Evolutionary conservation across 2,113 vertebrate species (phyloP).

Genomic region (Oxyruncus cristatus): DNA sequence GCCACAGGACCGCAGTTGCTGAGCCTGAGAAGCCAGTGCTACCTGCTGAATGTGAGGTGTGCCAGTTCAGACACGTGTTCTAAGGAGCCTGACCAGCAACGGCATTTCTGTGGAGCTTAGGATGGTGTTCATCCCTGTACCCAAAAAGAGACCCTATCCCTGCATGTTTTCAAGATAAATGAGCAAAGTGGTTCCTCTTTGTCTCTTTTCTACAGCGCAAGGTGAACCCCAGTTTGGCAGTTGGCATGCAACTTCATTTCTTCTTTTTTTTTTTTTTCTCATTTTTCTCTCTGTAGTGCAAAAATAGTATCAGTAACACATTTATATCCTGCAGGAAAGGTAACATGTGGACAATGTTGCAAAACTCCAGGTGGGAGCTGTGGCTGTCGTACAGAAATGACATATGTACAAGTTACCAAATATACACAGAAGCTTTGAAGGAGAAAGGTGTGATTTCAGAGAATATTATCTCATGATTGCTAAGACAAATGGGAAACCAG

Average conservation of each 20-base stretch:
- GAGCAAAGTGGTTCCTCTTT: background rate
- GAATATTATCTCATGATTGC: conserved; percentile 68
- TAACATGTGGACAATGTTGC: conserved; percentile 81
- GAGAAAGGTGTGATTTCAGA: conserved; percentile 78
- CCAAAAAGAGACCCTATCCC: background rate
- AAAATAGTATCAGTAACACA: conserved; percentile 78
- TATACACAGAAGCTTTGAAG: conserved; percentile 78
- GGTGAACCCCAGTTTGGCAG: conserved; percentile 27
- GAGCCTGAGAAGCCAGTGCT: background rate
- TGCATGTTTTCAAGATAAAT: background rate
- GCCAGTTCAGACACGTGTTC: rapidly evolving
- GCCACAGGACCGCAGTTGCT: background rate
- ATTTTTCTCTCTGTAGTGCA: conserved; percentile 62
- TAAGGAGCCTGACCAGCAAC: background rate
- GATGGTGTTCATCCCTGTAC: background rate
- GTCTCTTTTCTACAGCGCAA: background rate
- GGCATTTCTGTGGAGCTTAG: background rate
- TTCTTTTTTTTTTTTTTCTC: conserved; percentile 49
- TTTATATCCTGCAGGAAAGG: conserved; percentile 76
- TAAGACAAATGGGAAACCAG: conserved; percentile 56
- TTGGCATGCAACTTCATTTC: conserved; percentile 62
- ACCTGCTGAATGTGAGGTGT: background rate
- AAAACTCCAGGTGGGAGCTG: conserved; percentile 82
- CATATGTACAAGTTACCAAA: conserved; percentile 82
- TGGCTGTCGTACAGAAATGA: conserved; percentile 80